phyloP scores from a whole-genome alignment of 2,113 vertebrate species.

The Nothobranchius kuhntae region DNA sequence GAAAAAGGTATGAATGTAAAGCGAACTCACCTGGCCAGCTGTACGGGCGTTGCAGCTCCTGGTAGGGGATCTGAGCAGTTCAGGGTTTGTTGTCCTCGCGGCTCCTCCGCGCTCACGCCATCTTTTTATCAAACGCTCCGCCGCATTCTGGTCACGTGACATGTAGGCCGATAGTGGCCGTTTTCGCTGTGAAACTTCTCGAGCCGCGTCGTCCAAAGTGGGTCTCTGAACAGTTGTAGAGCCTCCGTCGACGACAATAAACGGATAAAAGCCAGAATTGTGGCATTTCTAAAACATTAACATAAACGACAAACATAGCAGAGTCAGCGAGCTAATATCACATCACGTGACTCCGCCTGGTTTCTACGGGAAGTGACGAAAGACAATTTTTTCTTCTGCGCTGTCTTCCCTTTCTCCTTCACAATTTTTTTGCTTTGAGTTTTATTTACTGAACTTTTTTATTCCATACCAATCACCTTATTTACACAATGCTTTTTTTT shows the following conservation, averaged over 20 bases:
- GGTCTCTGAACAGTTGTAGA: not conserved
- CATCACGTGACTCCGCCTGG: conserved; percentile 76
- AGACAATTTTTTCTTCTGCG: conserved; percentile 36
- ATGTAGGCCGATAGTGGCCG: conserved; percentile 50
- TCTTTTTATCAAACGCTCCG: conserved; percentile 86
- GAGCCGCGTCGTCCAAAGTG: not conserved
- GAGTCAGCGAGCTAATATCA: conserved; percentile 75
- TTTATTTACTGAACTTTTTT: not conserved
- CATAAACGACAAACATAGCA: conserved; percentile 75
- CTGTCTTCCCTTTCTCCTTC: conserved; percentile 12
- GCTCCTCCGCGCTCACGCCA: conserved; percentile 90
- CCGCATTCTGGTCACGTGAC: conserved; percentile 87
- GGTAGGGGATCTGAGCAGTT: conserved; percentile 33
- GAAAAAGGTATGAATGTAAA: not conserved
- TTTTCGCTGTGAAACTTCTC: conserved; percentile 39
- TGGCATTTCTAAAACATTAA: conserved; percentile 49
- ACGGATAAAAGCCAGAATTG: conserved; percentile 13
- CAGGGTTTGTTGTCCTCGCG: conserved; percentile 70
- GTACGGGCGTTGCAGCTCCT: conserved; percentile 27
- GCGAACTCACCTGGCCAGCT: conserved; percentile 53
- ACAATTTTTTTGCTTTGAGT: not conserved
- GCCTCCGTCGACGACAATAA: not conserved
- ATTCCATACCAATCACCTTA: no score
- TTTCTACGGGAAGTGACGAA: conserved; percentile 76
- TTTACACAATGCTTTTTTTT: no score